Base-by-base conservation (phyloP, 2,888 invertebrate genomes). In the Epinotia brunnichana region DNA sequence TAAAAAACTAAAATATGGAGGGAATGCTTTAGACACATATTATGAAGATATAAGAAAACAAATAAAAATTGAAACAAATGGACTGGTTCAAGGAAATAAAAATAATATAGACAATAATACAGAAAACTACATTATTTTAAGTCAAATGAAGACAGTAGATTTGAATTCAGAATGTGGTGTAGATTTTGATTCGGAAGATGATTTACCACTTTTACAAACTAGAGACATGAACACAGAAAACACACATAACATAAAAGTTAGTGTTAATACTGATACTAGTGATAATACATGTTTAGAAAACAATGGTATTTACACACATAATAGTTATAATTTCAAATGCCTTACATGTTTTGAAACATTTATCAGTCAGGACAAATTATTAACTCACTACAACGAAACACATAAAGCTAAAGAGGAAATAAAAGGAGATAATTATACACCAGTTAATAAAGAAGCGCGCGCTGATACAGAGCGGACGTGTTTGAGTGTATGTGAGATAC, bases 321-420 rank as follows among this genome's bases (percentile, higher is more conserved):
- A 24, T 53, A 41, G 56, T 19, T 39, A 71, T 71, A 74, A 57
- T 73, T 67, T 74, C 64, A 82, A 84, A 72, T 90, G 90, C 70
- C 74, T 90, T 0, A 83, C 82, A 2, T 90, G 90, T 74, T 83
- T 84, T 19, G 73, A 77, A 59, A 35, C 74, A 10, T 82, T 78
- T 29, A 74, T 78, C 0, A 80, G 83, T 7, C 80, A 85, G 35
- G 56, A 62, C 2, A 78, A 80, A 4, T 76, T 90, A n/a, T 68
- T 81, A 35, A 78, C 77, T 74, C 89, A 90, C 80, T 90, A 90
- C 63, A 79, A 80, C 39, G 70, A 77, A 54, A 78, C 78, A 39
- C 85, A 85, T 72, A 69, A 69, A 24, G 68, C 15, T 15, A 70
- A 66, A 3, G 39, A 17, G 4, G 7, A 10, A 24, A 69, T 66